phyloP scores from a whole-genome alignment of 2,888 invertebrate species.

The Artemia sinica region DNA sequence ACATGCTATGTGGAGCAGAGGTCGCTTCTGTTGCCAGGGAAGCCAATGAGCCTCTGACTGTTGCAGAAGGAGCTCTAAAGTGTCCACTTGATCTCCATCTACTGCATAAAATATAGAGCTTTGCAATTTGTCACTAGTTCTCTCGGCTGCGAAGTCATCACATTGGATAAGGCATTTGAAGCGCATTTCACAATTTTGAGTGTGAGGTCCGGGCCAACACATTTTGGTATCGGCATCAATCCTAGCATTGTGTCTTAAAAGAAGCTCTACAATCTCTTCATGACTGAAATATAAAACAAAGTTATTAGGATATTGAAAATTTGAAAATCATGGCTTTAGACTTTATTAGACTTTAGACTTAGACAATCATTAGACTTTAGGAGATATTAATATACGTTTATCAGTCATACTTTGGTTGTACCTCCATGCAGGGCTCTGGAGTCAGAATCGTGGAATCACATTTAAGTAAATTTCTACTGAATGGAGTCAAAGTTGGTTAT shows the following conservation, averaged over 20 bases:
- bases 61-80: constrained; percentile 45
- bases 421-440: too few species aligned
- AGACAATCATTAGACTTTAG: too few species aligned
- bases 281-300: constrained; percentile 33
- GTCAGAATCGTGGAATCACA: too few species aligned
- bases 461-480: too few species aligned
- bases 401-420: too few species aligned
- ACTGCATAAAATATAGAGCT: constrained; percentile 52
- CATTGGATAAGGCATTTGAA: constrained; percentile 40
- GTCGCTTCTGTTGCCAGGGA: constrained; percentile 36
- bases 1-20: constrained; percentile 48
- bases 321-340: too few species aligned
- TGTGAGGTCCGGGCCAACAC: constrained; percentile 53
- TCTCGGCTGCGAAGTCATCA: constrained; percentile 27
- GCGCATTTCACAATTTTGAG: constrained; percentile 48
- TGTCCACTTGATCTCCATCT: constrained; percentile 52
- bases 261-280: constrained; percentile 47
- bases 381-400: too few species aligned
- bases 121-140: constrained; percentile 41
- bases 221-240: constrained; percentile 52
- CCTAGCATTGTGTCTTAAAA: constrained; percentile 49
- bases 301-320: too few species aligned
- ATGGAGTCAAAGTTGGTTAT: too few species aligned
- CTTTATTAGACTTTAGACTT: too few species aligned
- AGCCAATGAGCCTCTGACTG: constrained; percentile 53